Base-by-base conservation (phyloP, 1,140 invertebrate genomes). In the Lineus longissimus region DNA sequence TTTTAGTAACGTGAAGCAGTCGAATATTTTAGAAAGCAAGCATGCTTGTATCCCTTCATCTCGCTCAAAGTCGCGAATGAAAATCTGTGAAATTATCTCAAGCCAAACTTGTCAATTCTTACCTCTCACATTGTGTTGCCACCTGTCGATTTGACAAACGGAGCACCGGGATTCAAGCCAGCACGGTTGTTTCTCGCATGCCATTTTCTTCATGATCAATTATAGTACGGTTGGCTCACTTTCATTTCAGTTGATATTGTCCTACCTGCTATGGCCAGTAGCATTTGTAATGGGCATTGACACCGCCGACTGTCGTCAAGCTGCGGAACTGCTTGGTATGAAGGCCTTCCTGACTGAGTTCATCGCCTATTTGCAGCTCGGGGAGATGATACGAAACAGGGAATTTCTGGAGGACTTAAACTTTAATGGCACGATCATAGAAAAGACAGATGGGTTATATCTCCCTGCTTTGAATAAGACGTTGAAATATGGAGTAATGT, bases 261-360 rank as follows among this genome's bases (percentile, higher is more conserved):
- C 77, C 36, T 81, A 76, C 61, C 6, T 79, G 17, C 70, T 80
- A 30, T 81, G 73, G 71, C 79, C 79, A 33, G 59, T 80, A 19
- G 77, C 72, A 15, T 76, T 72, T 47, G 30, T 78, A 9, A 76
- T 81, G 72, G 79, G 79, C 9, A 72, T 75, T 9, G 67, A 64
- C 22, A 45, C 63, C 25, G 64, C 60, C 13, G 78, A 81, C 62
- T 80, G 78, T 65, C 63, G 70, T 0, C 64, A 72, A 40, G 77
- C 80, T 0, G 79, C 78, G 0, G 56, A 74, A 47, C 64, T 81
- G 51, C 67, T 80, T 43, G 79, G 79, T 29, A 61, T 79, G 19
- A 81, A 81, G 54, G 76, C 75, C n/a, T 77, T 80, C 58, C 60
- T 79, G n/a, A 81, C 80, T 59, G 79, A 81, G 55, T 81, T 81